These are phyloP conservation scores for Sesia apiformis DNA, from an alignment of 2,888 invertebrate species.

Conservation along the genomic window DNA sequence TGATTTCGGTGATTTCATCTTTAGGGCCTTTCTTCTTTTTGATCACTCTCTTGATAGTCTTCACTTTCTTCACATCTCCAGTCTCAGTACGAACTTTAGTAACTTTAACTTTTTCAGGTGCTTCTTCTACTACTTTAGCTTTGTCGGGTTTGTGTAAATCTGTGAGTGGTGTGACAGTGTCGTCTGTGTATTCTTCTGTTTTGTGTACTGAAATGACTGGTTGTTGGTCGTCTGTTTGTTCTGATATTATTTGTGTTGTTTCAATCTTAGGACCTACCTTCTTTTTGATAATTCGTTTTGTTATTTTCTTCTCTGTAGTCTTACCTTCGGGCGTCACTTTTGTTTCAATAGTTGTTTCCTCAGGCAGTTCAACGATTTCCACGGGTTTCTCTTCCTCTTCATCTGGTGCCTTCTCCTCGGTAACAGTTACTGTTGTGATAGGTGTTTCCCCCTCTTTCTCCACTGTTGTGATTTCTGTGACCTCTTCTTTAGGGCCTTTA, in stretches of 20 bases:
- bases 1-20: slow-evolving; percentile 34
- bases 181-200: slow-evolving; percentile 22
- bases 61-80: slow-evolving; percentile 22
- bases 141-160: slow-evolving; percentile 22
- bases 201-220: slow-evolving; percentile 21
- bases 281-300: slow-evolving; percentile 19
- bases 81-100: slow-evolving; percentile 49
- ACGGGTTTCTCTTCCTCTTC: background rate
- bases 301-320: slow-evolving; percentile 21
- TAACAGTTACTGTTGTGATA: too few species aligned
- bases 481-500: too few species aligned
- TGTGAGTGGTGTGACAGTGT: slow-evolving; percentile 11
- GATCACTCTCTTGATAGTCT: slow-evolving; percentile 17
- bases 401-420: too few species aligned
- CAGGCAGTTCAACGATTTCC: slow-evolving; percentile 16
- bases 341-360: slow-evolving; percentile 27
- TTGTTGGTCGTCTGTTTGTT: slow-evolving; percentile 34
- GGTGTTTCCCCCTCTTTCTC: too few species aligned
- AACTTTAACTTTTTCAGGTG: slow-evolving; percentile 26
- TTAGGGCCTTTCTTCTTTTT: slow-evolving; percentile 27
- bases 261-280: slow-evolving; percentile 18
- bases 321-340: slow-evolving; percentile 12
- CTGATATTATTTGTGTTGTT: slow-evolving; percentile 27
- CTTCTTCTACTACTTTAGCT: slow-evolving; percentile 13
- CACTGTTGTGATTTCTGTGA: too few species aligned